Conservation (phyloP, 1,140 invertebrate genomes). For the Drosophila oshimai region DNA sequence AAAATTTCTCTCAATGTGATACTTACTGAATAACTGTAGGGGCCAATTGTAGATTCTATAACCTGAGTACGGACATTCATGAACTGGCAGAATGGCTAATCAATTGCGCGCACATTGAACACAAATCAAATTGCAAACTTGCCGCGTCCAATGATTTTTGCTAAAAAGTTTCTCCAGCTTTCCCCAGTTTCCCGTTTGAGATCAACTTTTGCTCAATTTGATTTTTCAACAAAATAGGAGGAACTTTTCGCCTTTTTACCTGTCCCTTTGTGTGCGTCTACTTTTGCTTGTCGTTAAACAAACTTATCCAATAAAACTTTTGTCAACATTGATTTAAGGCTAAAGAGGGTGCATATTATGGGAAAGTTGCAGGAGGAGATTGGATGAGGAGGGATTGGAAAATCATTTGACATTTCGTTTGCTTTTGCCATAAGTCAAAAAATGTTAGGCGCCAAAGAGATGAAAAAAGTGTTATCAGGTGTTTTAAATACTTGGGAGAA, state of each 20-base stretch:
- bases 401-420: constrained; percentile 42
- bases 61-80: constrained; percentile 33
- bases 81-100: constrained; percentile 75
- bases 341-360: constrained; percentile 67
- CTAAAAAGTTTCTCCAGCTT: constrained; percentile 10
- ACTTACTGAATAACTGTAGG: constrained; percentile 24
- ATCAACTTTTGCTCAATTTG: constrained; percentile 80
- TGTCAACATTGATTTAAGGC: constrained; percentile 83
- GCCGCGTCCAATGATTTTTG: constrained; percentile 56
- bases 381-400: background rate
- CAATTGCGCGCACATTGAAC: constrained; percentile 72
- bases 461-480: background rate
- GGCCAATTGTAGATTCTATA: constrained; percentile 15
- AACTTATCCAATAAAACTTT: constrained; percentile 83
- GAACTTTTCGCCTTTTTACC: constrained; percentile 69
- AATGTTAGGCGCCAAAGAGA: background rate
- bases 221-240: constrained; percentile 66
- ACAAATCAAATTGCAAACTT: constrained; percentile 81
- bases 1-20: background rate
- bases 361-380: constrained; percentile 18
- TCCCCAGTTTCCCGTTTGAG: constrained; percentile 25
- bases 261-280: constrained; percentile 49
- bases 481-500: background rate
- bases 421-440: constrained; percentile 41
- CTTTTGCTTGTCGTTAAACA: constrained; percentile 77